These are phyloP conservation scores for Proterorhinus semilunaris DNA, from an alignment of 2,113 vertebrate genomes.

Conservation along the genomic window DNA sequence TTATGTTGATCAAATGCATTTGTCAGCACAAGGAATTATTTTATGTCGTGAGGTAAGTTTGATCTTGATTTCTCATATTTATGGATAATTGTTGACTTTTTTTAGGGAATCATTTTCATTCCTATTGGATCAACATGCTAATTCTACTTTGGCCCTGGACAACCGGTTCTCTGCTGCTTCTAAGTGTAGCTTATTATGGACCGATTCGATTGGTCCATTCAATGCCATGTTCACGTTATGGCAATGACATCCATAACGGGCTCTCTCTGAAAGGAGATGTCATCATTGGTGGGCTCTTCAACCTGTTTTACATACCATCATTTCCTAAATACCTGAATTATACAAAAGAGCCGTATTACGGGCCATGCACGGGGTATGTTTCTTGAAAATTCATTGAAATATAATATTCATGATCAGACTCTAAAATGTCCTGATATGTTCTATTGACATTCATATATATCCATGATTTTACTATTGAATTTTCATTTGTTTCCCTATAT, in stretches of 20 bases:
- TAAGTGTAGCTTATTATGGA: constrained; percentile 9
- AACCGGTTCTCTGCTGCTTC: constrained; percentile 25
- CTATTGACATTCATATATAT: too few species aligned
- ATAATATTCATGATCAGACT: neutral
- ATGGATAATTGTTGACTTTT: neutral
- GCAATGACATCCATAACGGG: constrained; percentile 20
- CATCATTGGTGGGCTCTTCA: constrained; percentile 69
- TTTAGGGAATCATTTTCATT: neutral
- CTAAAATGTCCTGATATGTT: too few species aligned
- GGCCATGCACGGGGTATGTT: constrained; percentile 58
- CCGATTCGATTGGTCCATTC: constrained; percentile 3
- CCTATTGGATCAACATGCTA: too few species aligned
- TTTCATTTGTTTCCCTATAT: neutral
- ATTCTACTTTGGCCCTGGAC: neutral
- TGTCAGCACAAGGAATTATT: neutral
- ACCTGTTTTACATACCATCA: constrained; percentile 44
- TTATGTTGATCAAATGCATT: neutral
- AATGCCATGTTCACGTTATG: constrained; percentile 42
- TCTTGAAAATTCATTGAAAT: neutral
- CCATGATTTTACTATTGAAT: neutral
- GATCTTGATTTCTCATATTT: neutral
- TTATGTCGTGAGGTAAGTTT: neutral
- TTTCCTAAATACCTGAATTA: constrained; percentile 40
- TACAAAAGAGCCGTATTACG: constrained; percentile 40
- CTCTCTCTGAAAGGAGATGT: constrained; percentile 69